A percentile compares a stretch with the other conserved stretches of the same genome.
Conservation (phyloP, 2,888 invertebrate genomes). For the Diadromus collaris region DNA sequence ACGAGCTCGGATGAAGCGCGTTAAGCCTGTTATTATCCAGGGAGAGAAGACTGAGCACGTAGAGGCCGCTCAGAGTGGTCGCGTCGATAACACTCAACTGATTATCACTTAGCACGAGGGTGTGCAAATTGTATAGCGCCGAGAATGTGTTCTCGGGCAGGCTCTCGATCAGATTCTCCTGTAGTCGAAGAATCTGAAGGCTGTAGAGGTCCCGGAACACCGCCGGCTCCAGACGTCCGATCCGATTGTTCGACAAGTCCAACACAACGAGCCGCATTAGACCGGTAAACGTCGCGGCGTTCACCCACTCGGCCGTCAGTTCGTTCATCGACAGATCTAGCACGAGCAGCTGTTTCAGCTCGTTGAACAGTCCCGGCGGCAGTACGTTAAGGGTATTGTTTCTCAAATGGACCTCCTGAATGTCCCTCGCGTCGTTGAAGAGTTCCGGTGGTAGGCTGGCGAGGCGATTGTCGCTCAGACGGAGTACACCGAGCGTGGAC, state of each 20-base stretch:
- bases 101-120: conserved; percentile 91
- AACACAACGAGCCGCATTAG: conserved; percentile 88
- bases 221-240: conserved; percentile 88
- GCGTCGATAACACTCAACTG: conserved; percentile 88
- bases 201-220: conserved; percentile 90
- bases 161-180: conserved; percentile 89
- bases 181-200: conserved; percentile 89
- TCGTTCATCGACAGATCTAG: conserved; percentile 90
- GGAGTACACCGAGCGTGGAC: conserved; percentile 86
- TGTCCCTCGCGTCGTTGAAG: conserved; percentile 88
- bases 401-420: conserved; percentile 90
- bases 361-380: conserved; percentile 90
- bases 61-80: conserved; percentile 88
- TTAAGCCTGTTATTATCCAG: conserved; percentile 91
- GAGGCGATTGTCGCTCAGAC: conserved; percentile 91
- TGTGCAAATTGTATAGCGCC: conserved; percentile 89
- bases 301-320: conserved; percentile 91
- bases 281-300: conserved; percentile 89
- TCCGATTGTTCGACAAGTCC: conserved; percentile 89
- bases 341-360: conserved; percentile 87
- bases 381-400: conserved; percentile 92
- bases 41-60: conserved; percentile 88
- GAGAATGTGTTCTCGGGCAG: conserved; percentile 91
- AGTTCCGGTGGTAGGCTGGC: conserved; percentile 91
- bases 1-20: conserved; percentile 87